A percentile compares a stretch with the other conserved stretches of the same genome.
These are phyloP conservation scores for Drosophila birchii DNA, from an alignment of 2,888 invertebrate species.

Conservation along the genomic window DNA sequence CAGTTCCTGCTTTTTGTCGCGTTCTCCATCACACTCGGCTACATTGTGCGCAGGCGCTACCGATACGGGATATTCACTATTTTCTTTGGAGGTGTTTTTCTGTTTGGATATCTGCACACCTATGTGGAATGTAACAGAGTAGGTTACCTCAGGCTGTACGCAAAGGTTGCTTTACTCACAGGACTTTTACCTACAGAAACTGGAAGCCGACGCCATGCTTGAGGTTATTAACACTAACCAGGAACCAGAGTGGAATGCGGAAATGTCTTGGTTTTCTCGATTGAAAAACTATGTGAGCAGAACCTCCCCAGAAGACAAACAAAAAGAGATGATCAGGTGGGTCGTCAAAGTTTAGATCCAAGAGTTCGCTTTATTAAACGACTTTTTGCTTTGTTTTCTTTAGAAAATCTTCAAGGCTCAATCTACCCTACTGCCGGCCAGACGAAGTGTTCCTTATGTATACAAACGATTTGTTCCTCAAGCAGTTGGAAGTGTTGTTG, in stretches of 20 bases:
- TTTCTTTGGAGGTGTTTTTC: slow-evolving; percentile 55
- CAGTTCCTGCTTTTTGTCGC: slow-evolving; percentile 61
- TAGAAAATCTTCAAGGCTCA: slow-evolving; percentile 74
- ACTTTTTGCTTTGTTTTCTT: background rate
- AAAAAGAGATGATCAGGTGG: slow-evolving; percentile 63
- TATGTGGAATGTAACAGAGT: slow-evolving; percentile 83
- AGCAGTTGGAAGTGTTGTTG: slow-evolving; percentile 74
- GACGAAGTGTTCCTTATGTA: slow-evolving; percentile 82
- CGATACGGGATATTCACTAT: slow-evolving; percentile 53
- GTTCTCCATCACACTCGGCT: slow-evolving; percentile 48
- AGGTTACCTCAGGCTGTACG: slow-evolving; percentile 19
- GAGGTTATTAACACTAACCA: slow-evolving; percentile 60
- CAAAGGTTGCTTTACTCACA: background rate
- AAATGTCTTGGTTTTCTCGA: slow-evolving; percentile 44
- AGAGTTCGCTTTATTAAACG: background rate
- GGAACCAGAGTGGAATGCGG: slow-evolving; percentile 1
- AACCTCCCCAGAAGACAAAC: slow-evolving; percentile 25
- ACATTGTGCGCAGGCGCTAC: slow-evolving; percentile 66
- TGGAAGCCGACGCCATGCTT: slow-evolving; percentile 70
- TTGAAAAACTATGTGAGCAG: slow-evolving; percentile 40
- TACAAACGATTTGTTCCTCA: slow-evolving; percentile 78
- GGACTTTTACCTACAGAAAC: slow-evolving; percentile 60
- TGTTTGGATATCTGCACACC: slow-evolving; percentile 76
- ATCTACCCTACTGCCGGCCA: slow-evolving; percentile 77
- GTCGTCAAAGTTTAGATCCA: background rate